Percentiles rank a stretch among this genome's conserved stretches.
Conservation (phyloP, 2,888 invertebrate genomes). For the Xestia ashworthii region DNA sequence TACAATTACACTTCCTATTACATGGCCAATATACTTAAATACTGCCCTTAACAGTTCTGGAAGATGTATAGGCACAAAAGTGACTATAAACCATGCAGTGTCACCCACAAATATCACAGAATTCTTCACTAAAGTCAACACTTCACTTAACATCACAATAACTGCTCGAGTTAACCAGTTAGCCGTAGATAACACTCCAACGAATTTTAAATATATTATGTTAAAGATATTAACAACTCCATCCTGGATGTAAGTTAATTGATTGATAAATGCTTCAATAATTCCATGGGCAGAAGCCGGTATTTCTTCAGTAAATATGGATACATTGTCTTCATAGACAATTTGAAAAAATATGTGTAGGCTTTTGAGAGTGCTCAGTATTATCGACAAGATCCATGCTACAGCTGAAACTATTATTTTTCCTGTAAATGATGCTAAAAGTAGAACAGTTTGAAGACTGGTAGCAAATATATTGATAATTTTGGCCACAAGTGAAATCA, state of each 20-base stretch:
- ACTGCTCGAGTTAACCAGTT: constrained; percentile 72
- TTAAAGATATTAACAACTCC: constrained; percentile 66
- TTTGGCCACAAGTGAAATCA: constrained; percentile 84
- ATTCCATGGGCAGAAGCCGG: constrained; percentile 75
- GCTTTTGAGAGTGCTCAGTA: constrained; percentile 70
- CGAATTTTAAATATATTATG: constrained; percentile 69
- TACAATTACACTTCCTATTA: constrained; percentile 69
- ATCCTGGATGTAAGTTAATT: constrained; percentile 69
- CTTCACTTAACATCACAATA: constrained; percentile 74
- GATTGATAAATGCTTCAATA: constrained; percentile 62
- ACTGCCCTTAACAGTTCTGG: constrained; percentile 77
- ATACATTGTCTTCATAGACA: constrained; percentile 85
- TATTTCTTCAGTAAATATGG: constrained; percentile 83
- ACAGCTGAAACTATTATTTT: constrained; percentile 80
- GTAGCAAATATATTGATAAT: constrained; percentile 78
- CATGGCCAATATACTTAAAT: constrained; percentile 70
- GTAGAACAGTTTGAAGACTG: constrained; percentile 77
- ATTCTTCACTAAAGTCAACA: constrained; percentile 76
- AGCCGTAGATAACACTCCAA: constrained; percentile 65
- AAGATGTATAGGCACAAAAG: constrained; percentile 85
- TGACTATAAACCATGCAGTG: constrained; percentile 83
- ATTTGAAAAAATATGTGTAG: constrained; percentile 81
- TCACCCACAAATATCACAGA: constrained; percentile 81
- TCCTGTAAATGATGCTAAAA: constrained; percentile 80
- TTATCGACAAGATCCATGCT: constrained; percentile 71